A percentile compares a stretch with the other conserved stretches of the same genome.
Evolutionary conservation across 2,113 vertebrate species (phyloP).

Genomic region (Otis tarda): DNA sequence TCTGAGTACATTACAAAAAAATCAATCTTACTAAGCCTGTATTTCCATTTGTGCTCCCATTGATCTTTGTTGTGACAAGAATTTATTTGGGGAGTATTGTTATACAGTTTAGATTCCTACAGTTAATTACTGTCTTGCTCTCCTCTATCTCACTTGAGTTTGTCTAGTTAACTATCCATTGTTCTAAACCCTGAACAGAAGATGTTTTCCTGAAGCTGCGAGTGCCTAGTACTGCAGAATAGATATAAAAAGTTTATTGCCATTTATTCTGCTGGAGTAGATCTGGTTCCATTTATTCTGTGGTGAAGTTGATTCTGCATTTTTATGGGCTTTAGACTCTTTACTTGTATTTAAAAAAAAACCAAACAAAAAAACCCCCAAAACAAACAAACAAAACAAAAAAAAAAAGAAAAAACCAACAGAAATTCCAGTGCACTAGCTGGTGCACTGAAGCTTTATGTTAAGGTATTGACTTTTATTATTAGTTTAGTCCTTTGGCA

Average conservation of each 20-base stretch:
- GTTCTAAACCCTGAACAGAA: background rate
- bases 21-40: background rate
- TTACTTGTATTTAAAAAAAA: background rate
- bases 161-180: background rate
- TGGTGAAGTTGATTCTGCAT: background rate
- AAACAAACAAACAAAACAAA: background rate
- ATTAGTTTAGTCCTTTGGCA: background rate
- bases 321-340: background rate
- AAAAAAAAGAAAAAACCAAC: too few species aligned
- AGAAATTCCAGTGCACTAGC: background rate
- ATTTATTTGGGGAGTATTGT: constrained; percentile 13
- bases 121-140: background rate
- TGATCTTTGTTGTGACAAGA: background rate
- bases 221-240: background rate
- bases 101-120: background rate
- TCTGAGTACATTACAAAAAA: background rate
- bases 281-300: background rate
- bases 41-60: background rate
- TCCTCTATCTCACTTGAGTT: background rate
- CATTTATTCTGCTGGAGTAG: background rate
- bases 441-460: background rate
- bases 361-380: too few species aligned
- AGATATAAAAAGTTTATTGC: background rate
- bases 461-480: background rate
- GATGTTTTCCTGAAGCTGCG: background rate